phyloP scores from a whole-genome alignment of 1,140 invertebrate genomes.

The Drosophila sproati region DNA sequence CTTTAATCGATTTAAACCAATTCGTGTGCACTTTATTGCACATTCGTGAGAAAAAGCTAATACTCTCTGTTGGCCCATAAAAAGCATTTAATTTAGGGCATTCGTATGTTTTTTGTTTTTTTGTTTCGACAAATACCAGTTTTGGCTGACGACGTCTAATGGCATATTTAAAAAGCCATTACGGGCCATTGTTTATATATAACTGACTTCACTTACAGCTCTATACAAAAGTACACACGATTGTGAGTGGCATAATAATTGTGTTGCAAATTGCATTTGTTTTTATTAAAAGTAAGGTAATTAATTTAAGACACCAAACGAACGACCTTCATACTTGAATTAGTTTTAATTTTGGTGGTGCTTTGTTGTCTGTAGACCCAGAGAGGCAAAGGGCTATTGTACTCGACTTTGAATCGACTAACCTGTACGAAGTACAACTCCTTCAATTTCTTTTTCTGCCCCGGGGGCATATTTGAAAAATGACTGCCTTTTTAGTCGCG shows the following conservation, averaged over 20 bases:
- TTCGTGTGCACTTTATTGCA: not conserved
- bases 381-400: not conserved
- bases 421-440: not conserved
- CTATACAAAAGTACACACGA: constrained; percentile 1
- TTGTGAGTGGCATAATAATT: constrained; percentile 44
- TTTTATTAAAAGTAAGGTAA: constrained; percentile 75
- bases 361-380: constrained; percentile 8
- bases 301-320: constrained; percentile 71
- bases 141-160: constrained; percentile 51
- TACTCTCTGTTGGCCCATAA: not conserved
- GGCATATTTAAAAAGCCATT: constrained; percentile 69
- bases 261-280: constrained; percentile 74
- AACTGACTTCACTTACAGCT: constrained; percentile 14
- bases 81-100: not conserved
- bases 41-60: not conserved
- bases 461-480: not conserved
- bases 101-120: not conserved
- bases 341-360: constrained; percentile 36
- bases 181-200: constrained; percentile 49
- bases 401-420: not conserved
- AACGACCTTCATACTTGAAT: constrained; percentile 66
- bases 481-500: constrained; percentile 25
- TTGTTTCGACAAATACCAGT: constrained; percentile 30
- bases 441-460: constrained; percentile 3
- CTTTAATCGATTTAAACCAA: not conserved